Percentiles rank a stretch among this genome's conserved stretches.
Evolutionary conservation across 2,888 invertebrate species (phyloP).

Genomic region (Chromoteleia sp.): DNA sequence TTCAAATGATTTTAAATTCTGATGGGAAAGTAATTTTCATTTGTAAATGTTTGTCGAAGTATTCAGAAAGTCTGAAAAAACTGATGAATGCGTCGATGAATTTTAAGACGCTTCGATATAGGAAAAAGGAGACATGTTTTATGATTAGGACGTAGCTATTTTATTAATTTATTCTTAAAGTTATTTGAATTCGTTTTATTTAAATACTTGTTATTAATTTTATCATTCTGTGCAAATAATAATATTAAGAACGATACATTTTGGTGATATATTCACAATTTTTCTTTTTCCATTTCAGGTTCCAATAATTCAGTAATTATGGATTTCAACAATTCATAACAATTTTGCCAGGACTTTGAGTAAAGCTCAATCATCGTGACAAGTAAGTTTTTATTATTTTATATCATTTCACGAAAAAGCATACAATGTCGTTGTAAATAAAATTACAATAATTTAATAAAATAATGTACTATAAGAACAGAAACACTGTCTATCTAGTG

Average conservation of each 20-base stretch:
- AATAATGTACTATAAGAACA: no score
- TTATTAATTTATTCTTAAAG: no score
- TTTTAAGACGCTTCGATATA: background rate
- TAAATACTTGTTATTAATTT: no score
- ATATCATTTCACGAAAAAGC: no score
- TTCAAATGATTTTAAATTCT: conserved; percentile 22
- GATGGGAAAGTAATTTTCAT: conserved; percentile 19
- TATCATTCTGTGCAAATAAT: no score
- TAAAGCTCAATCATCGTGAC: background rate
- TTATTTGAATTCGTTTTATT: no score
- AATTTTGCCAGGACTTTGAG: conserved; percentile 19
- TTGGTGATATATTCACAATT: no score
- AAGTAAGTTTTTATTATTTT: conserved; percentile 11
- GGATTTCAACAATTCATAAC: conserved; percentile 22
- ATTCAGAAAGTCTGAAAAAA: conserved; percentile 36
- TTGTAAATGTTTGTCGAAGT: conserved; percentile 28
- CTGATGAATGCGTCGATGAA: conserved; percentile 16
- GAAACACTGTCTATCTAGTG: no score
- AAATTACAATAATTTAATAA: background rate
- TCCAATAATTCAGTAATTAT: conserved; percentile 11
- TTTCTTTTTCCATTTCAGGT: conserved; percentile 18
- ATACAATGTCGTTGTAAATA: no score
- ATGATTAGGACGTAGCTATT: no score
- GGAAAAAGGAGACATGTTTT: background rate
- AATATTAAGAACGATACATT: no score